Evolutionary conservation across 2,888 invertebrate genomes (phyloP), one percentile per base, ranked within the genome.

Genomic region (Leistus spinibarbis): DNA sequence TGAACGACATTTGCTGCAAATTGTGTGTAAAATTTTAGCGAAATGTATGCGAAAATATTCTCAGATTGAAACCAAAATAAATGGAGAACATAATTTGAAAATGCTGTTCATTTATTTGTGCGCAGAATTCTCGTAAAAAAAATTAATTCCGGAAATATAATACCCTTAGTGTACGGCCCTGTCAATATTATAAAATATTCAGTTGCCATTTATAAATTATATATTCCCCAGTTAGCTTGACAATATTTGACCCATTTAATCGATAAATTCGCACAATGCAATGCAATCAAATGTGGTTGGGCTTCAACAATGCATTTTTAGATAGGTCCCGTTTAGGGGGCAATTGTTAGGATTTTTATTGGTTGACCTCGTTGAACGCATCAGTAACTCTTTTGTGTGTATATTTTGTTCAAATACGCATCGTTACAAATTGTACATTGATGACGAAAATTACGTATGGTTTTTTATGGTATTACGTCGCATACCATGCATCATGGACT

Each of bases 361-460:
- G 72, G 76, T 62, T 68, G 72, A 76, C 76, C 76, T 76, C 76
- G 63, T 76, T 76, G 63, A 17, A 22, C 66, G 76, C 72, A 73
- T 69, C 76, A 76, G 72, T 69, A 62, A 73, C 1, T 64, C 71
- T 71, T 71, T 71, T 71, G 64, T 71, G 64, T 71, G 54, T 20
- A 23, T 13, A 9, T 13, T 53, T 40, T 70, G 57, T 57, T 40
- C 7, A 13, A 40, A 40, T 40, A 40, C 40, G 40, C 40, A 40
- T 40, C 40, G 13, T 40, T 7, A 10, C 40, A 40, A 40, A 40
- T 40, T 13, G 40, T 40, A 10, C 13, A 13, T n/a, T 3, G 5
- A 40, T 40, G 40, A 40, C 40, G 40, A 7, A 40, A 40, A 40
- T 40, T 40, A 40, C 40, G 40, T 40, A 40, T n/a, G n/a, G n/a